Conservation (phyloP, 1,140 invertebrate genomes). For the Drosophila pachea region DNA sequence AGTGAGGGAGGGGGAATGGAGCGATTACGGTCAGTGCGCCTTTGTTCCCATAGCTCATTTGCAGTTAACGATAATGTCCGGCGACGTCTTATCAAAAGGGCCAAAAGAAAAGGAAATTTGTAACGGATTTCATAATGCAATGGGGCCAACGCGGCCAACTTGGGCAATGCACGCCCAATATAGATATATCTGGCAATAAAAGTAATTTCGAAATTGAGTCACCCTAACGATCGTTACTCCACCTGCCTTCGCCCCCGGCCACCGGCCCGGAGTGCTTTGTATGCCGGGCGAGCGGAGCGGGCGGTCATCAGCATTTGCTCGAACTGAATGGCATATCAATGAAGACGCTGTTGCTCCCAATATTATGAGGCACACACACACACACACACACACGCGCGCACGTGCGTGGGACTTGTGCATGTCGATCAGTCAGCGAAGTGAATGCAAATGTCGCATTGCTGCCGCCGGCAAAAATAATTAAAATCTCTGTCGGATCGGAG, state of each 20-base stretch:
- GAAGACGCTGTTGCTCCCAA: conserved; percentile 26
- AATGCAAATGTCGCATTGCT: conserved; percentile 8
- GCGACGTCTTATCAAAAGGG: conserved; percentile 21
- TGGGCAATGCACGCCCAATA: conserved; percentile 30
- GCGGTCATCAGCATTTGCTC: conserved; percentile 62
- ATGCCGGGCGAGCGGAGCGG: conserved; percentile 44
- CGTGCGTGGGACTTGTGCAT: not conserved
- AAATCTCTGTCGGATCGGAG: conserved; percentile 28
- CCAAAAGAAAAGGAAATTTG: conserved; percentile 43
- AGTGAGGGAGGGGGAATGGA: conserved; percentile 1
- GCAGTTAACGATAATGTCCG: conserved; percentile 13
- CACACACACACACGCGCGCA: not conserved
- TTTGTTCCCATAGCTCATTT: conserved; percentile 14
- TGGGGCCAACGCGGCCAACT: conserved; percentile 14
- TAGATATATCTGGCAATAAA: conserved; percentile 25
- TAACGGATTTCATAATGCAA: conserved; percentile 67
- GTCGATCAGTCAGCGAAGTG: conserved; percentile 33
- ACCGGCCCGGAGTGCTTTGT: conserved; percentile 45
- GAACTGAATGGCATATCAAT: conserved; percentile 60
- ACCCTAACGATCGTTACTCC: conserved; percentile 9
- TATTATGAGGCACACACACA: not conserved
- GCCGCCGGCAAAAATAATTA: conserved; percentile 51
- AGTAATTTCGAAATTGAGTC: conserved; percentile 55
- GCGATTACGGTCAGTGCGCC: conserved; percentile 13
- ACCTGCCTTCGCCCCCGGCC: not conserved